These are phyloP conservation scores for Monomorium pharaonis DNA, from an alignment of 1,140 invertebrate species.

Conservation along the genomic window DNA sequence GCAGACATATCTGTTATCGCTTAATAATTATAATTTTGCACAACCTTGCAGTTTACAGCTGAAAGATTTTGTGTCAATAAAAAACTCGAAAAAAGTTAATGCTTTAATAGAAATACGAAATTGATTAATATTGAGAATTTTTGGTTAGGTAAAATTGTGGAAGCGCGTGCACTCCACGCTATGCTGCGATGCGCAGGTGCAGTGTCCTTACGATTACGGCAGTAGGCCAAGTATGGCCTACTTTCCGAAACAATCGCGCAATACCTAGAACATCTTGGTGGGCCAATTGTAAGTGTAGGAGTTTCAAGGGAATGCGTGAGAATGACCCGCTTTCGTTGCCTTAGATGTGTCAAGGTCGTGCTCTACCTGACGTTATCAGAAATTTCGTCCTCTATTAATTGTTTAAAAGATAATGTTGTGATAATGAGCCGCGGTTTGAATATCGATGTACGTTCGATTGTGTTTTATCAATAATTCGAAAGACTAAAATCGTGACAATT, in stretches of 20 bases:
- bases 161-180: not conserved
- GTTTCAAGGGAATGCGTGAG: slow-evolving; percentile 36
- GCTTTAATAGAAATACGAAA: not conserved
- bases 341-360: slow-evolving; percentile 62
- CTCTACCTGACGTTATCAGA: not conserved
- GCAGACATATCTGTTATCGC: not conserved
- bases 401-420: not conserved
- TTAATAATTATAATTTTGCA: not conserved
- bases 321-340: slow-evolving; percentile 44
- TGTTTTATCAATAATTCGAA: not conserved
- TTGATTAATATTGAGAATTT: not conserved
- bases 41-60: not conserved
- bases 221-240: slow-evolving; percentile 63
- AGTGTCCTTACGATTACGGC: slow-evolving; percentile 31
- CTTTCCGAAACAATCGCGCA: slow-evolving; percentile 66
- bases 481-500: not conserved
- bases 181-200: slow-evolving; percentile 16
- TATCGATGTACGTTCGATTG: not conserved
- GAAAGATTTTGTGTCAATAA: not conserved
- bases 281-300: slow-evolving; percentile 45
- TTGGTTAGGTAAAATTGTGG: not conserved
- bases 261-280: slow-evolving; percentile 19
- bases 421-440: not conserved
- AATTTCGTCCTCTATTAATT: not conserved
- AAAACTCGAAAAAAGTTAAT: not conserved